Conservation (phyloP, 1,140 invertebrate genomes). For the Pollicipes pollicipes region DNA sequence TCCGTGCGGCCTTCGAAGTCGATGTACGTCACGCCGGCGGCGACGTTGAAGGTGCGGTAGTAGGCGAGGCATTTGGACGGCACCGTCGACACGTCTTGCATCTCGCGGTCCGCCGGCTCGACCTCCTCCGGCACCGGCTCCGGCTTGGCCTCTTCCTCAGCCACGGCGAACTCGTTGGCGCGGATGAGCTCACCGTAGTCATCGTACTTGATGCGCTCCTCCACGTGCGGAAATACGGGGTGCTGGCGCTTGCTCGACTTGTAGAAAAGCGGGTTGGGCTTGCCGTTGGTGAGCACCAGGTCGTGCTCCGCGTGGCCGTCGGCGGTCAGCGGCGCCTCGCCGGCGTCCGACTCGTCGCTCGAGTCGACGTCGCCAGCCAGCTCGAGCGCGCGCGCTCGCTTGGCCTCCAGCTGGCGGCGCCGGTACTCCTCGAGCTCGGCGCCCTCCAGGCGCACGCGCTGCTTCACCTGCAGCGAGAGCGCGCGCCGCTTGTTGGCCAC, state of each 20-base stretch:
- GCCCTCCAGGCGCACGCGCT: conserved; percentile 60
- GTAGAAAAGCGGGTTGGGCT: background rate
- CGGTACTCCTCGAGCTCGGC: conserved; percentile 77
- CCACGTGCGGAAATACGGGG: conserved; percentile 89
- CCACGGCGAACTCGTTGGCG: conserved; percentile 22
- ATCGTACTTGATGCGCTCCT: conserved; percentile 68
- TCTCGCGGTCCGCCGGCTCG: background rate
- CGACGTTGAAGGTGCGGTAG: conserved; percentile 53
- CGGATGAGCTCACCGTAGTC: conserved; percentile 86
- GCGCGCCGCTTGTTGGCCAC: conserved; percentile 58
- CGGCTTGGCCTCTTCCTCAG: background rate
- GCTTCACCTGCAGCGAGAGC: conserved; percentile 51
- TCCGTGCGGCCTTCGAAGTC: conserved; percentile 97
- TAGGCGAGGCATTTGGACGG: conserved; percentile 78
- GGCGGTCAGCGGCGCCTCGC: conserved; percentile 41
- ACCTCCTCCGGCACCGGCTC: background rate
- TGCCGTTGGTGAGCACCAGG: conserved; percentile 54
- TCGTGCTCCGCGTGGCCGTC: conserved; percentile 52
- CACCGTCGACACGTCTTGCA: conserved; percentile 24
- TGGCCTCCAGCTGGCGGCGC: conserved; percentile 33
- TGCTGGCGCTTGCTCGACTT: conserved; percentile 34
- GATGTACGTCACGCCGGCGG: conserved; percentile 78
- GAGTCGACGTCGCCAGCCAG: conserved; percentile 32
- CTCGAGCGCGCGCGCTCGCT: conserved; percentile 10
- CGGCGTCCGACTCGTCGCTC: conserved; percentile 68